Conservation (phyloP, 2,113 vertebrate species). For the Myocastor coypus region DNA sequence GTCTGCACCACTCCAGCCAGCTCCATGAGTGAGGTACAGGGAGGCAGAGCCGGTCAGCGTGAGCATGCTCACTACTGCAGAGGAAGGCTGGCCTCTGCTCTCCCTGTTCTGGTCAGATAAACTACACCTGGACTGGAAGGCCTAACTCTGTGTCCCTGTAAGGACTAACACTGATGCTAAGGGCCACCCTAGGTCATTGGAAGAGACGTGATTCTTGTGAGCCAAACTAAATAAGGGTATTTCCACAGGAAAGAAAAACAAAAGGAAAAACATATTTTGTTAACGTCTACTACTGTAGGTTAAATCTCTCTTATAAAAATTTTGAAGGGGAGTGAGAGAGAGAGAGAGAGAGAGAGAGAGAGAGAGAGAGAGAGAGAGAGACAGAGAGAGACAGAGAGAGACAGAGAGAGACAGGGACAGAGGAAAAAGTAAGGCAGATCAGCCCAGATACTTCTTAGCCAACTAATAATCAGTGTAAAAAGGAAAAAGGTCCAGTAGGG, state of each 20-base stretch:
- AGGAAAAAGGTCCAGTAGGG: background rate
- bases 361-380: background rate
- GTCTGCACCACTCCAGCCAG: background rate
- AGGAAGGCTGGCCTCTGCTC: background rate
- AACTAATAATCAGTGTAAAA: background rate
- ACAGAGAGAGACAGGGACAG: background rate
- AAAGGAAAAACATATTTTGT: background rate
- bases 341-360: too few relatives aligned
- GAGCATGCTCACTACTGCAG: background rate
- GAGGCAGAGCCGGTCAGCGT: background rate
- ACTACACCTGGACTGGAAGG: background rate
- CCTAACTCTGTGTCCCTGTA: background rate
- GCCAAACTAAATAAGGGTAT: background rate
- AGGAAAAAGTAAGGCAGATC: background rate
- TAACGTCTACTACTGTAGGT: background rate
- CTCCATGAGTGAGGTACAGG: background rate
- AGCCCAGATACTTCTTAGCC: background rate
- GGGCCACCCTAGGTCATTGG: background rate
- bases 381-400: background rate
- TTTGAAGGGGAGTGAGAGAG: background rate
- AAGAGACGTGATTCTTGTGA: background rate
- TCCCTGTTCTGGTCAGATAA: background rate
- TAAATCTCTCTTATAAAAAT: background rate
- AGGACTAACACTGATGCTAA: background rate
- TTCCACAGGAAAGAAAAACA: background rate